Conservation (phyloP, 2,113 vertebrate genomes). For the Asarcornis scutulata region DNA sequence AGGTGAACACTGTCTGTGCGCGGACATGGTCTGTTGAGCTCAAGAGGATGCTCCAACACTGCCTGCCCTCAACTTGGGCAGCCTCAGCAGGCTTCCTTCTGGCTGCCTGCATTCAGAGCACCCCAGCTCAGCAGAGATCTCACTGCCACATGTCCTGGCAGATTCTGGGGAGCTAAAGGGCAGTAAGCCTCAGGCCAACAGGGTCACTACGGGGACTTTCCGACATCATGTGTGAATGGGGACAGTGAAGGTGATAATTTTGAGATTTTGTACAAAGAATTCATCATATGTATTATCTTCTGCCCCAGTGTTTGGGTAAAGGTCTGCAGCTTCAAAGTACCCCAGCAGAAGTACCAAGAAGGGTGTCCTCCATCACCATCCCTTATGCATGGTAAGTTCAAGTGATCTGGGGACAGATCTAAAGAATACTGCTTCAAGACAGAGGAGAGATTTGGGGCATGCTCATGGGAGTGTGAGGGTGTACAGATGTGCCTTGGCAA, state of each 20-base stretch:
- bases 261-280: neutral
- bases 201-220: neutral
- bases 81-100: neutral
- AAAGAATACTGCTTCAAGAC: neutral
- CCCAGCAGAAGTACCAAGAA: neutral
- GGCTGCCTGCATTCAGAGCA: neutral
- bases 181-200: neutral
- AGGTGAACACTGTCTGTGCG: neutral
- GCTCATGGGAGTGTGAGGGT: neutral
- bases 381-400: neutral
- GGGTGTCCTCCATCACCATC: neutral
- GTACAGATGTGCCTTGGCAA: neutral
- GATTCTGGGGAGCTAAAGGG: neutral
- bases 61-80: accelerated
- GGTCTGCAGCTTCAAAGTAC: neutral
- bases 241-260: neutral
- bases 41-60: neutral
- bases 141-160: neutral
- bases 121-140: neutral
- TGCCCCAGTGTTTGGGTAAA: neutral
- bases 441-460: neutral
- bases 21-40: neutral
- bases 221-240: neutral
- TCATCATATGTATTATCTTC: neutral
- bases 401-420: neutral